Percentiles rank a stretch among this genome's conserved stretches.
Evolutionary conservation across 2,113 vertebrate genomes (phyloP).

Genomic region (Smithornis capensis): DNA sequence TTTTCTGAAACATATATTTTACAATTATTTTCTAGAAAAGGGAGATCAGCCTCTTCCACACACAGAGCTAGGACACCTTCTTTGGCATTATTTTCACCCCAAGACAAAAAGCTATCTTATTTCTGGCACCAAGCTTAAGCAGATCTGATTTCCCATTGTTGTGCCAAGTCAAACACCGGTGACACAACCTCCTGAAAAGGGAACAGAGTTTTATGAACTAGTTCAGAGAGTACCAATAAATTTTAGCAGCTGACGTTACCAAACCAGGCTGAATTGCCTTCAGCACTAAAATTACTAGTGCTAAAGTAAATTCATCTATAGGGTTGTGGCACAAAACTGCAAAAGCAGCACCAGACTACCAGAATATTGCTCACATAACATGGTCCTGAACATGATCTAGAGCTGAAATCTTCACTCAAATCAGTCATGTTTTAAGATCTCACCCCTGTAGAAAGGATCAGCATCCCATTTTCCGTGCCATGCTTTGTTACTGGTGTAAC

Average conservation of each 20-base stretch:
- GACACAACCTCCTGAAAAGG: not conserved
- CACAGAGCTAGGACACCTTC: not conserved
- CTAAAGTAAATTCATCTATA: not conserved
- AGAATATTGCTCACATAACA: not conserved
- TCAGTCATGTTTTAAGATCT: not conserved
- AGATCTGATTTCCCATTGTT: not conserved
- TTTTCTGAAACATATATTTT: not conserved
- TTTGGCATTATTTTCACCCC: not conserved
- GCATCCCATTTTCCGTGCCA: not conserved
- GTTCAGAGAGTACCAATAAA: not conserved
- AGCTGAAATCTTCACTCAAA: not conserved
- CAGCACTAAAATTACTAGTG: not conserved
- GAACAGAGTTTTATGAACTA: not conserved
- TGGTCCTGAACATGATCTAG: not conserved
- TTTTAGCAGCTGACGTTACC: not conserved
- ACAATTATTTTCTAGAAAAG: not conserved
- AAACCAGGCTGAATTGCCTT: not conserved
- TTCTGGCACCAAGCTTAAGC: not conserved
- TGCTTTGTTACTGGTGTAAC: not conserved
- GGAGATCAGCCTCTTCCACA: not conserved
- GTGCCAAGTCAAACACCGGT: rapidly evolving
- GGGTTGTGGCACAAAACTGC: not conserved
- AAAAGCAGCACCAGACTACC: not conserved
- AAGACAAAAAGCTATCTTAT: not conserved
- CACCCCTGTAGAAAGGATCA: not conserved